These are phyloP conservation scores for Chloroclysta siterata DNA, from an alignment of 2,888 invertebrate species.

Conservation along the genomic window DNA sequence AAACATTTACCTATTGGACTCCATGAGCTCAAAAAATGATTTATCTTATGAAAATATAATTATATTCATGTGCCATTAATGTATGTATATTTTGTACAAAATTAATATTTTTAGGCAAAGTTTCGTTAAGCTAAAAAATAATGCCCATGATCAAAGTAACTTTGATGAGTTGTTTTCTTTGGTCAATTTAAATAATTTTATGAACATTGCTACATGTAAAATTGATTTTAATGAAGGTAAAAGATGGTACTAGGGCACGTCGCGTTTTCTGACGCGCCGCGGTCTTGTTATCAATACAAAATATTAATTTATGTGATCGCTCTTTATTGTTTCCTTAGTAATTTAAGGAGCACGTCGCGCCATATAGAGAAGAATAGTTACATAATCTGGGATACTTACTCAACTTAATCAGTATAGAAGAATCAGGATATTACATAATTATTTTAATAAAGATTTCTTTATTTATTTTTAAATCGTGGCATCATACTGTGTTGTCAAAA, in stretches of 20 bases:
- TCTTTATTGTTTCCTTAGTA: no score
- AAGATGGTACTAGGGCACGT: not conserved
- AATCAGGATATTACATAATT: no score
- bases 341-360: no score
- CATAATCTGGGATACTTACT: not conserved
- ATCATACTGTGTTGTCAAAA: not conserved
- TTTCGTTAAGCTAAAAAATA: constrained; percentile 4
- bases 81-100: not conserved
- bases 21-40: not conserved
- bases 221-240: constrained; percentile 7
- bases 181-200: constrained; percentile 17
- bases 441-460: no score
- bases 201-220: constrained; percentile 4
- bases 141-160: constrained; percentile 22
- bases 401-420: no score
- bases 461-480: no score
- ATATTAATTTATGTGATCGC: not conserved
- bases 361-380: no score
- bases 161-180: constrained; percentile 17
- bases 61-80: not conserved
- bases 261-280: no score
- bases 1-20: no score
- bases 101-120: not conserved
- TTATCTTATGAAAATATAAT: not conserved
- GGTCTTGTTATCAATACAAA: not conserved